Percentiles rank a stretch among this genome's conserved stretches.
Evolutionary conservation across 2,113 vertebrate genomes (phyloP).

Genomic region (Empidonax alnorum): DNA sequence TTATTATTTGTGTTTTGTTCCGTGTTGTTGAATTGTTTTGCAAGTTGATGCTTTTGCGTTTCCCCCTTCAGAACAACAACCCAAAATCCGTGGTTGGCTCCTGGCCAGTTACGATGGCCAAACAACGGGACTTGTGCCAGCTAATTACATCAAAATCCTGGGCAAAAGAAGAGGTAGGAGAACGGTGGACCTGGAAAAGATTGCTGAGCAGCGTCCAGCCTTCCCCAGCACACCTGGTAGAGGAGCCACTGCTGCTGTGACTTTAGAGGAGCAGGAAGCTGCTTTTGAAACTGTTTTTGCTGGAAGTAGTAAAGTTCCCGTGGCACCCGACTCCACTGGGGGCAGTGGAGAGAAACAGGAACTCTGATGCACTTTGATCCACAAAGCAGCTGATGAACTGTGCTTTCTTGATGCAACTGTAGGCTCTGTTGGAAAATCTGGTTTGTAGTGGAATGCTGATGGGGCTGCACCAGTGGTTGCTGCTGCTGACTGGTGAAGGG

Average conservation of each 20-base stretch:
- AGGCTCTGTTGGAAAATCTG: slow-evolving; percentile 52
- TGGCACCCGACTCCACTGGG: slow-evolving; percentile 47
- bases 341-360: slow-evolving; percentile 80
- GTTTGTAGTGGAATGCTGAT: slow-evolving; percentile 59
- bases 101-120: slow-evolving; percentile 90
- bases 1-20: neutral
- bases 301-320: slow-evolving; percentile 72
- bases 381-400: slow-evolving; percentile 31
- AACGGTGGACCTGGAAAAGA: slow-evolving; percentile 76
- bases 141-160: slow-evolving; percentile 94
- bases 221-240: slow-evolving; percentile 39
- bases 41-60: neutral
- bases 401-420: slow-evolving; percentile 41
- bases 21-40: neutral
- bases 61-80: slow-evolving; percentile 86
- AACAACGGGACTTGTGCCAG: slow-evolving; percentile 90
- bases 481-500: slow-evolving; percentile 57
- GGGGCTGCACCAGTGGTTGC: slow-evolving; percentile 53
- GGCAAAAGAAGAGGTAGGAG: slow-evolving; percentile 91
- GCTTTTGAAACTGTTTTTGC: slow-evolving; percentile 88
- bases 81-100: slow-evolving; percentile 94
- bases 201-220: slow-evolving; percentile 68
- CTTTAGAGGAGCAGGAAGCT: slow-evolving; percentile 78
- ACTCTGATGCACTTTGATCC: slow-evolving; percentile 74
- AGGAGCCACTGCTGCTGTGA: slow-evolving; percentile 44